Conservation (phyloP, 92 coral and sea anemone genomes). For the Diadumene lineata region DNA sequence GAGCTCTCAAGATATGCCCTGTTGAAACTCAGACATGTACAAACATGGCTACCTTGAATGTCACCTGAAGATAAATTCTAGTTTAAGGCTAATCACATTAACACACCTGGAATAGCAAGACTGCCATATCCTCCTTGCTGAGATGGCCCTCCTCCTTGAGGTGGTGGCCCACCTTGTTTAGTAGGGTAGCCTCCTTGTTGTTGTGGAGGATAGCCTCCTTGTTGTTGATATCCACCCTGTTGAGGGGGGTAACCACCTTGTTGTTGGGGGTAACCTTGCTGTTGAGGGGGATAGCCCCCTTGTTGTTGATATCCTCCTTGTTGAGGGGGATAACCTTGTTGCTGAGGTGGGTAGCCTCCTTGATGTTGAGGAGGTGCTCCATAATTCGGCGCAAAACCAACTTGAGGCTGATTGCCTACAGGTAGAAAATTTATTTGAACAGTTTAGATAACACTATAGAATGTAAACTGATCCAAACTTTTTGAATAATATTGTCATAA, state of each 20-base stretch:
- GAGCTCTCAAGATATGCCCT: too few relatives aligned
- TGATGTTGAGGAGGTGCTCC: conserved; percentile 36
- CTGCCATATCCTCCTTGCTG: conserved; percentile 3
- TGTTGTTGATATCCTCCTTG: conserved; percentile 35
- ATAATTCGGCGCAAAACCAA: too few relatives aligned
- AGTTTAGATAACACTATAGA: too few relatives aligned
- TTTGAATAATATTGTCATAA: too few relatives aligned
- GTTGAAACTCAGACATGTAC: too few relatives aligned
- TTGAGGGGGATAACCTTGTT: conserved; percentile 52
- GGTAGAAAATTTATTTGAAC: too few relatives aligned
- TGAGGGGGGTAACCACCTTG: conserved; percentile 44
- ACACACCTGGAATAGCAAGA: conserved; percentile 34
- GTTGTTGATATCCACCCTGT: conserved; percentile 41
- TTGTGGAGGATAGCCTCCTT: conserved; percentile 36
- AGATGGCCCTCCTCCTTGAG: conserved; percentile 38
- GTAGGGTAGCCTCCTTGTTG: conserved; percentile 33
- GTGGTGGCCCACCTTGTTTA: conserved; percentile 37
- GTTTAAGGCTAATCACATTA: too few relatives aligned
- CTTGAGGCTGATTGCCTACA: too few relatives aligned
- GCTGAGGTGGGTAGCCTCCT: conserved; percentile 66
- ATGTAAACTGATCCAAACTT: too few relatives aligned
- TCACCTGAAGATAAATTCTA: too few relatives aligned
- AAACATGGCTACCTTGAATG: too few relatives aligned
- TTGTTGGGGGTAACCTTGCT: conserved; percentile 38
- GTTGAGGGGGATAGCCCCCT: conserved; percentile 36